These are phyloP conservation scores for Lithobius niger DNA, from an alignment of 1,140 invertebrate genomes.

Conservation along the genomic window DNA sequence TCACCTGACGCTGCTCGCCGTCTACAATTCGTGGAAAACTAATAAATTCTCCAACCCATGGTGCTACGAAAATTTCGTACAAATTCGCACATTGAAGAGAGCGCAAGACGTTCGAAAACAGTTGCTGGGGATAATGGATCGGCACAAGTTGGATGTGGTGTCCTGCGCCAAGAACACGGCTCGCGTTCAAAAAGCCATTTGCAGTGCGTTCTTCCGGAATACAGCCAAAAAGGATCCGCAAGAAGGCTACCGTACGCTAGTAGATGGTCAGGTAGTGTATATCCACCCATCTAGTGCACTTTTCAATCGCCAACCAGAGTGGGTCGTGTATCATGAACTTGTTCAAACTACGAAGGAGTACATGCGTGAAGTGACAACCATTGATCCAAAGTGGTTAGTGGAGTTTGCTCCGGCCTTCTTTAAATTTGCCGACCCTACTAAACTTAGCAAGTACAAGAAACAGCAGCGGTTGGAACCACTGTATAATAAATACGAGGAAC, in stretches of 20 bases:
- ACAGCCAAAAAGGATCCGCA: conserved; percentile 98
- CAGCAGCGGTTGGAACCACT: conserved; percentile 95
- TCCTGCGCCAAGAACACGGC: conserved; percentile 92
- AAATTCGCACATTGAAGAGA: conserved; percentile 88
- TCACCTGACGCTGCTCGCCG: conserved; percentile 91
- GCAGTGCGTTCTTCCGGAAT: conserved; percentile 97
- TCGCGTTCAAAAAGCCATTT: conserved; percentile 93
- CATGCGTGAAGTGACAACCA: conserved; percentile 97
- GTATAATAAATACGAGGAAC: conserved; percentile 99
- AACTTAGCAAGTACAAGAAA: conserved; percentile 97
- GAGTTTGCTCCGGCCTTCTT: conserved; percentile 99
- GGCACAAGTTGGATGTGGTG: conserved; percentile 93
- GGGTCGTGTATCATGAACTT: conserved; percentile 98
- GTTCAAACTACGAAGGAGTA: conserved; percentile 99
- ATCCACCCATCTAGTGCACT: conserved; percentile 97
- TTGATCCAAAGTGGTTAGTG: conserved; percentile 98
- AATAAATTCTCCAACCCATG: conserved; percentile 98
- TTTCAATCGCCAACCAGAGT: conserved; percentile 97
- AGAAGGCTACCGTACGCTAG: conserved; percentile 94
- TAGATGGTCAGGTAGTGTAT: conserved; percentile 96
- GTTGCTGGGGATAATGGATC: conserved; percentile 93
- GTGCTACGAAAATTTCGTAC: conserved; percentile 99
- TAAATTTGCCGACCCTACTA: conserved; percentile 97
- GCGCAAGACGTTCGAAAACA: conserved; percentile 98
- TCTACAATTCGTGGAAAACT: conserved; percentile 99